Percentiles rank a stretch among this genome's conserved stretches.
These are phyloP conservation scores for Periparus ater DNA, from an alignment of 2,797 vertebrate genomes.

Conservation along the genomic window DNA sequence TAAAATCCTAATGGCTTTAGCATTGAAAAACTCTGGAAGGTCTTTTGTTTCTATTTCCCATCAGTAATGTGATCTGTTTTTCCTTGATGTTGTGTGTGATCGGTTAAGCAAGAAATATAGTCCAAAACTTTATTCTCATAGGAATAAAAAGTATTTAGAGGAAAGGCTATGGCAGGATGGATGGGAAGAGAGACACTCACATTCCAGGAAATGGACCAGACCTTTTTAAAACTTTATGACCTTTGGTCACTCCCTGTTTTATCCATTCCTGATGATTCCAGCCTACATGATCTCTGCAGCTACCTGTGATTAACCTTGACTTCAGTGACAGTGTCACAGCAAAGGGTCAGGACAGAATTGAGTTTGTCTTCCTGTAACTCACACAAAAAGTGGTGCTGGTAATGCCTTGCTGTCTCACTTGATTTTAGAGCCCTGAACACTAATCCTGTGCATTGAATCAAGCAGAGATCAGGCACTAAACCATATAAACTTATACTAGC, in stretches of 20 bases:
- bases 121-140: not conserved
- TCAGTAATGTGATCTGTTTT: accelerated
- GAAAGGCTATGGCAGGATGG: not conserved
- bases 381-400: not conserved
- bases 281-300: not conserved
- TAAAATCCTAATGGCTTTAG: not conserved
- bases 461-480: not conserved
- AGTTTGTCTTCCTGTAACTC: not conserved
- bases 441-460: not conserved
- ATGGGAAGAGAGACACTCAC: not conserved
- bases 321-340: not conserved
- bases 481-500: not conserved
- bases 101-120: not conserved
- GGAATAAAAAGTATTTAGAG: not conserved
- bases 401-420: not conserved
- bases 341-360: not conserved
- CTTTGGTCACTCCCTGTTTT: not conserved
- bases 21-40: not conserved
- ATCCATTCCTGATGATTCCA: not conserved
- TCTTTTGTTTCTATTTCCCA: not conserved
- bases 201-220: not conserved
- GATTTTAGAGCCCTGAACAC: not conserved
- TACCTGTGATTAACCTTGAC: not conserved
- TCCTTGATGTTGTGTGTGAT: not conserved
- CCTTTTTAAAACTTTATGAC: not conserved